phyloP scores from a whole-genome alignment of 2,113 vertebrate genomes.

The Naja naja region DNA sequence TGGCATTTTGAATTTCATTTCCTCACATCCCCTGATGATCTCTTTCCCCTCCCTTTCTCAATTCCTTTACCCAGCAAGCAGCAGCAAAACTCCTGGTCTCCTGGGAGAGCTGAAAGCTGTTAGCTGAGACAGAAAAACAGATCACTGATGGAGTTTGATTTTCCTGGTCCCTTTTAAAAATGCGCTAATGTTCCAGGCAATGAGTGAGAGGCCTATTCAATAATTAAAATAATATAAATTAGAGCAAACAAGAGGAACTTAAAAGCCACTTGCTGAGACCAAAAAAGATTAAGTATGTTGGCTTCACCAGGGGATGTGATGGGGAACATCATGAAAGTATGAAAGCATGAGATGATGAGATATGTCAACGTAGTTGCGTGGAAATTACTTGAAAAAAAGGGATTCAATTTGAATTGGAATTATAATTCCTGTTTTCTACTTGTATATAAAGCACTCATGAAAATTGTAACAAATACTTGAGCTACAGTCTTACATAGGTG shows the following conservation, averaged over 20 bases:
- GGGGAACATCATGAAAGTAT: constrained; percentile 16
- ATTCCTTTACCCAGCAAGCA: not conserved
- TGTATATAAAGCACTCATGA: not conserved
- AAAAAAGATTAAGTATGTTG: constrained; percentile 53
- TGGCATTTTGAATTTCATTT: not conserved
- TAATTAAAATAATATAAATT: constrained; percentile 73
- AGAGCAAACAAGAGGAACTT: constrained; percentile 63
- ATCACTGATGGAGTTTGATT: constrained; percentile 56
- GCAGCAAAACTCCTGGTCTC: constrained; percentile 40
- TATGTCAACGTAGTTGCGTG: not conserved
- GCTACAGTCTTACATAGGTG: not conserved
- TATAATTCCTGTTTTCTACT: not conserved
- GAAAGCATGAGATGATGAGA: not conserved
- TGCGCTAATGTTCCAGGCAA: constrained; percentile 55
- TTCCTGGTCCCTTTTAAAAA: constrained; percentile 51
- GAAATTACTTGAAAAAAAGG: not conserved
- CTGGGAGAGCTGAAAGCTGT: constrained; percentile 57
- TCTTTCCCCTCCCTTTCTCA: not conserved
- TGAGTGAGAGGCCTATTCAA: constrained; percentile 63
- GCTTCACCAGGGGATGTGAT: constrained; percentile 32
- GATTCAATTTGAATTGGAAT: constrained; percentile 15
- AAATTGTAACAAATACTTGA: not conserved
- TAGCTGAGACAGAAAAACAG: constrained; percentile 37
- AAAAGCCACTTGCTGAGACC: constrained; percentile 67
- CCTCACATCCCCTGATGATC: not conserved